Evolutionary conservation across 2,113 vertebrate genomes (phyloP), one percentile per base, ranked within the genome.

Genomic region (Catharus bicknelli): DNA sequence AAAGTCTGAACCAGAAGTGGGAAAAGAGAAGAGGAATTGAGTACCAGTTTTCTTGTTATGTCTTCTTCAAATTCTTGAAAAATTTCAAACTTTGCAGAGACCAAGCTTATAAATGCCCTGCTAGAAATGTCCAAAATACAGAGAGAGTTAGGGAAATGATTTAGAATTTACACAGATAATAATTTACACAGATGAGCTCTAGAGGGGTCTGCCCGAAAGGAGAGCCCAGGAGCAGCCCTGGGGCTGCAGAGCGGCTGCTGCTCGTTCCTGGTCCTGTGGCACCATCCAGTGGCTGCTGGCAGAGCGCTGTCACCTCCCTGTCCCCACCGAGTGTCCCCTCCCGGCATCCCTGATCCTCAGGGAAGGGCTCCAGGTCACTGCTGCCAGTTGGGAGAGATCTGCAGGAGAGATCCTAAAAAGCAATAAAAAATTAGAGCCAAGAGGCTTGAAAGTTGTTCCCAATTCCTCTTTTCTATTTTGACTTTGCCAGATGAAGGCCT

Each of bases 211-310:
- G 21, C 36, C 63, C 50, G 0, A 34, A 48, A 64, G 30, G 8
- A 63, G 67, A 69, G 45, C 3, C 12, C 47, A 7, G 66, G 23
- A 68, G 53, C n/a, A 27, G 66, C n/a, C 22, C 55, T 10, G 16
- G 66, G 50, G 34, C 13, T 53, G 45, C 18, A 10, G 61, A 8
- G 23, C 1, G 1, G 72, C 45, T 42, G 82, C 40, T 51, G 76
- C 45, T 34, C 6, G 4, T 95, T 95, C 11, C 87, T 73, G 90
- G 84, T 93, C 84, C 57, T 73, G 87, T 94, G 93, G 95, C 95
- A 91, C 95, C 95, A 95, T 90, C 95, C 93, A 95, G 95, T 68
- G 95, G 94, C 82, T 87, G 91, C 87, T 73, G 84, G 45, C 66
- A 72, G 84, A 84, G 57, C 19, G 4, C 5, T 53, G 61, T 1